These are phyloP conservation scores for Mesodorylaimus sp. DNA, from an alignment of 2,888 invertebrate genomes.

Conservation along the genomic window DNA sequence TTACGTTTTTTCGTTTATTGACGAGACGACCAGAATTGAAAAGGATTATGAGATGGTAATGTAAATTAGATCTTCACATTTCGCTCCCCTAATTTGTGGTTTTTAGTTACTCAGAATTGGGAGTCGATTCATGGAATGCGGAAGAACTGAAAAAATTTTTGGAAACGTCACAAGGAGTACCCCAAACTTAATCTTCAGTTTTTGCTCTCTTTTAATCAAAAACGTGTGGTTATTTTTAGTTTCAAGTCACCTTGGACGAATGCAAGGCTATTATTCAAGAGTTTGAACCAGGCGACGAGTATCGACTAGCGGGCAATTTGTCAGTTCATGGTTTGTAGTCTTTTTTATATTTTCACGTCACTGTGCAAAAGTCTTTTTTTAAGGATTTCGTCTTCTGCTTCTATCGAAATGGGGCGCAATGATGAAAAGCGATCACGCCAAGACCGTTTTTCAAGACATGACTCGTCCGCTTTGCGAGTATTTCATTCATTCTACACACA, in stretches of 20 bases:
- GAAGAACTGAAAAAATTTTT: conserved; percentile 37
- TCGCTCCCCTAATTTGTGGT: conserved; percentile 7
- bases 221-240: too few relatives aligned
- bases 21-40: conserved; percentile 39
- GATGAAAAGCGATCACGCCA: conserved; percentile 35
- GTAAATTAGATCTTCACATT: conserved; percentile 20
- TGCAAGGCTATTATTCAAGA: conserved; percentile 23
- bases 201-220: too few relatives aligned
- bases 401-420: conserved; percentile 37
- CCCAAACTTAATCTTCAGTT: too few relatives aligned
- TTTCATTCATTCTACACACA: conserved; percentile 44
- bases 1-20: conserved; percentile 39
- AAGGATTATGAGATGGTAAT: conserved; percentile 35
- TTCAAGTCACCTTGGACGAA: too few relatives aligned
- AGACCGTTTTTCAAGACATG: conserved; percentile 43
- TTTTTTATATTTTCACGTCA: conserved; percentile 39
- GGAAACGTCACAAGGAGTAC: conserved; percentile 39
- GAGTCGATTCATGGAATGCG: conserved; percentile 20
- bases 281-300: conserved; percentile 18
- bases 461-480: conserved; percentile 41
- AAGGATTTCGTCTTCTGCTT: conserved; percentile 36
- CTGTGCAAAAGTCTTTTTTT: conserved; percentile 36
- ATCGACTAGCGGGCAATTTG: conserved; percentile 17
- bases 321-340: conserved; percentile 11
- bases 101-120: conserved; percentile 1